Evolutionary conservation across 2,113 vertebrate genomes (phyloP).

Genomic region (Amia ocellicauda): DNA sequence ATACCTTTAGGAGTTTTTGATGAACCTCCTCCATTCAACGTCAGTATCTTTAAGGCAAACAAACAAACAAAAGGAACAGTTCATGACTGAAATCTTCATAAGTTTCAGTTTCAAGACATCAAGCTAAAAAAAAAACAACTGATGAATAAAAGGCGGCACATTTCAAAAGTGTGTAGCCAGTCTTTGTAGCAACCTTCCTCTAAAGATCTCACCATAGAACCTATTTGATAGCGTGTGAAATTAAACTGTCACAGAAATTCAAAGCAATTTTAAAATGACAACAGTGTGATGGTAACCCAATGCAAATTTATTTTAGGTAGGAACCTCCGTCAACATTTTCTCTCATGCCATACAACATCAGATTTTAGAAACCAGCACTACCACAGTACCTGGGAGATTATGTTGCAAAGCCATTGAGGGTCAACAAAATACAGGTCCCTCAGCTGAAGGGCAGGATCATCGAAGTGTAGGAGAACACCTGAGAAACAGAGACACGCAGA

Average conservation of each 20-base stretch:
- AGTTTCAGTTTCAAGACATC: background rate
- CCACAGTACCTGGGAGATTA: conserved; percentile 84
- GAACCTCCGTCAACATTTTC: no score
- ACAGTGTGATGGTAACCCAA: no score
- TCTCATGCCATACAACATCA: background rate
- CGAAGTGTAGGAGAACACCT: conserved; percentile 94
- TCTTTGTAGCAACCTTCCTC: no score
- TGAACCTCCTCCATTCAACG: conserved; percentile 66
- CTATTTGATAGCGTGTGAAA: no score
- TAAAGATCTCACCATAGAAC: no score
- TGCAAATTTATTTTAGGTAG: no score
- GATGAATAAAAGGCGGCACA: no score
- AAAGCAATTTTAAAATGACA: no score
- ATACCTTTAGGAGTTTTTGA: conserved; percentile 79
- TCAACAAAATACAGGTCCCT: conserved; percentile 89
- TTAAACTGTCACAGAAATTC: no score
- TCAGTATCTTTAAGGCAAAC: conserved; percentile 64
- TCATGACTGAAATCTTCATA: background rate
- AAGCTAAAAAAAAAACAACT: no score
- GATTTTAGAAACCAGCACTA: background rate
- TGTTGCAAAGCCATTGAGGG: conserved; percentile 92
- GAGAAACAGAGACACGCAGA: conserved; percentile 24
- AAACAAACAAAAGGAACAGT: conserved; percentile 1
- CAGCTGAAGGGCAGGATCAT: conserved; percentile 88
- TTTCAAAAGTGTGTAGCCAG: no score